Base-by-base conservation (phyloP, 2,888 invertebrate species). In the Clostera curtula region DNA sequence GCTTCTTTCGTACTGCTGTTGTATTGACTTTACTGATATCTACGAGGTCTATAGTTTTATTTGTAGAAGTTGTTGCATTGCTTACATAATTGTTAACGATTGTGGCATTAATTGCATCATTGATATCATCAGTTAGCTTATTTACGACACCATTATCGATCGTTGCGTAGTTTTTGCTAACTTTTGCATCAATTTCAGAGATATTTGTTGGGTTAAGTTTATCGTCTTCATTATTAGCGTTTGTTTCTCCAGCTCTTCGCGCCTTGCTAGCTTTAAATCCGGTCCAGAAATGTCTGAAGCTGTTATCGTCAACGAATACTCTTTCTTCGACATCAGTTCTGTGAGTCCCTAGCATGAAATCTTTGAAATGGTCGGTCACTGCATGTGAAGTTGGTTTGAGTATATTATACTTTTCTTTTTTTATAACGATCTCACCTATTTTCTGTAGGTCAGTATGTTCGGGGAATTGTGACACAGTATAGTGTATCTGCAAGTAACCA, bases 261-360 rank as follows among this genome's bases (percentile, higher is more conserved):
- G n/a, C n/a, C n/a, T n/a, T 29, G 31, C 32, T 27, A 5, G 47
- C 20, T 9, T 56, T 46, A 12, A 70, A 45, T 2, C 58, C 56
- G 24, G 40, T 49, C 80, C 80, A 80, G 12, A 36, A 47, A 45
- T 79, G 79, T 32, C 72, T 50, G 2, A 74, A 57, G 0, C 77
- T 73, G 30, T 73, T 68, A 4, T 51, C 42, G 25, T 77, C 77
- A 1, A 76, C 26, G 27, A 66, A 69, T 6, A 74, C 15, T 31
- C 55, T 55, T n/a, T n/a, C n/a, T n/a, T n/a, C n/a, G n/a, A n/a
- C n/a, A n/a, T n/a, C n/a, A n/a, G n/a, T n/a, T n/a, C n/a, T n/a
- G n/a, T n/a, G n/a, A n/a, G n/a, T n/a, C n/a, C 61, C 53, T 11
- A 60, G 29, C 30, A 69, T 52, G 15, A 49, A 56, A n/a, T 68